These are phyloP conservation scores for Drepana arcuata DNA, from an alignment of 1,140 invertebrate species.

Conservation along the genomic window DNA sequence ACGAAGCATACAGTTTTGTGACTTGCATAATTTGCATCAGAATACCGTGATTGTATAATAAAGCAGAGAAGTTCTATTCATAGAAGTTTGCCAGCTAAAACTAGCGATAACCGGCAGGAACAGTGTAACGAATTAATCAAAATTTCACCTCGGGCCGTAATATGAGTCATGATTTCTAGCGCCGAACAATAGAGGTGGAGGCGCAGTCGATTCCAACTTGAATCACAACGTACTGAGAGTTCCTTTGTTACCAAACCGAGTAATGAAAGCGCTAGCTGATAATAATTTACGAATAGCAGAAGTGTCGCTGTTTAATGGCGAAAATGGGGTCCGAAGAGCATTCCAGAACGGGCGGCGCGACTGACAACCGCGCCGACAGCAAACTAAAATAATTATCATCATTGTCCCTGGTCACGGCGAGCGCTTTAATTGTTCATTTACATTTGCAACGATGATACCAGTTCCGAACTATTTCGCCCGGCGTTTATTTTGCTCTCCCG, in stretches of 20 bases:
- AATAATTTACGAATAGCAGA: conserved; percentile 71
- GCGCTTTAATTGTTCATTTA: conserved; percentile 72
- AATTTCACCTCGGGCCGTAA: conserved; percentile 61
- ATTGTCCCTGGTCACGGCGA: conserved; percentile 65
- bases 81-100: conserved; percentile 33
- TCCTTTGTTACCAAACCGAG: conserved; percentile 63
- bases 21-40: no score
- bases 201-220: conserved; percentile 56
- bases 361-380: conserved; percentile 60
- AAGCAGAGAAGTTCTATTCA: no score
- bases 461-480: conserved; percentile 64
- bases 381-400: conserved; percentile 72
- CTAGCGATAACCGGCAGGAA: conserved; percentile 41
- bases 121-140: conserved; percentile 67
- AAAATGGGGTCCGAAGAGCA: conserved; percentile 64
- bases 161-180: conserved; percentile 58
- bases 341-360: conserved; percentile 41
- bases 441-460: conserved; percentile 69
- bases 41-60: no score
- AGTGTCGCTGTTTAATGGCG: conserved; percentile 67
- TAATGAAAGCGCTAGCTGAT: conserved; percentile 69
- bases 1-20: no score
- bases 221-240: conserved; percentile 60
- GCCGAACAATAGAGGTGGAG: conserved; percentile 54
- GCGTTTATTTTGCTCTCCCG: conserved; percentile 57